Base-by-base conservation (phyloP, 2,113 vertebrate species). In the Recurvirostra avosetta region DNA sequence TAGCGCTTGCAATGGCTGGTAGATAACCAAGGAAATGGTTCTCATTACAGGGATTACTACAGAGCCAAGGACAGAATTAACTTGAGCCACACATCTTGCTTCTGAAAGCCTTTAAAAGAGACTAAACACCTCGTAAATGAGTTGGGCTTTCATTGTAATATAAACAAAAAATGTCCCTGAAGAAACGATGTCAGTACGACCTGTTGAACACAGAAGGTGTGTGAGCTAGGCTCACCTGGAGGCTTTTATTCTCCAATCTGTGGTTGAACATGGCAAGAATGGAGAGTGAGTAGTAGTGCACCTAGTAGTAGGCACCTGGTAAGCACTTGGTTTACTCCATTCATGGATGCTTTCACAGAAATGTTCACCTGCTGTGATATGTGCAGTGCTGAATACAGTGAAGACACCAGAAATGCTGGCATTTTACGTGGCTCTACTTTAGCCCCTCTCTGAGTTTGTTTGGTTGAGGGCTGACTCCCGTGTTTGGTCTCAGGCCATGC, bases 61-160 rank as follows among this genome's bases (percentile, higher is more conserved):
- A 76, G 45, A 66, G 41, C 38, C 53, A 66, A 76, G 62, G 47
- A 50, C n/a, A 85, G 92, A 92, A 82, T 87, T 90, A 92, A 72
- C 77, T 36, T 82, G 45, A 78, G 80, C 26, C 58, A n/a, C 66
- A 75, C 8, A 5, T 40, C 36, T 87, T 86, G 41, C 59, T 82
- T 76, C 70, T 73, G 41, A 81, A 92, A 86, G 83, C 30, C 25
- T 67, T 59, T 55, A 21, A 32, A 75, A 67, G 49, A 45, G 40
- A 55, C 62, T 89, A 43, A 94, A 50, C 36, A 47, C 59, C 59
- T 77, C 1, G 4, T 55, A 68, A 92, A 59, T 68, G 12, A 62
- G 26, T 81, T 62, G 34, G 49, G 25, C 10, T 79, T 87, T 78
- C 34, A 32, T 74, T 87, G 49, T 49, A 58, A 73, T 23, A 29